phyloP scores from a whole-genome alignment of 2,113 vertebrate species.

The Hyperopisus bebe region DNA sequence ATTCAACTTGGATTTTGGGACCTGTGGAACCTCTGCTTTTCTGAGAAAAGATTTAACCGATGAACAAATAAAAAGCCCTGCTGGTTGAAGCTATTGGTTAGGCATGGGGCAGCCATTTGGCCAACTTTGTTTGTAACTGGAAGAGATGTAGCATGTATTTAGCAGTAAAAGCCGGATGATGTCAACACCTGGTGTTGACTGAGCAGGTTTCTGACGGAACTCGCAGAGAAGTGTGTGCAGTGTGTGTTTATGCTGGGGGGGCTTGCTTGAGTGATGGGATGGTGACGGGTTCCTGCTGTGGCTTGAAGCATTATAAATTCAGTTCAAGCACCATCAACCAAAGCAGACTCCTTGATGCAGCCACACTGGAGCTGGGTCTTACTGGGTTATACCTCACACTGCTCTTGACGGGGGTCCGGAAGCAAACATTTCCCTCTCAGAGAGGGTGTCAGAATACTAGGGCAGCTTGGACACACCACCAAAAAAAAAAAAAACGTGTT shows the following conservation, averaged over 20 bases:
- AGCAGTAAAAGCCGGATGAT: not conserved
- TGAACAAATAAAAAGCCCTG: not conserved
- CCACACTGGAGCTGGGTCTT: not conserved
- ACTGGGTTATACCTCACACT: conserved; percentile 15
- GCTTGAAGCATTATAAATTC: not conserved
- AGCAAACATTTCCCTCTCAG: conserved; percentile 8
- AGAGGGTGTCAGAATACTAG: conserved; percentile 9
- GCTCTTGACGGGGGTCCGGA: not conserved
- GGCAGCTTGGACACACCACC: not conserved
- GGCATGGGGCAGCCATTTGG: not conserved
- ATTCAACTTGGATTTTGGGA: not conserved
- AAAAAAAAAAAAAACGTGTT: not conserved
- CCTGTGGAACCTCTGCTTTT: not conserved
- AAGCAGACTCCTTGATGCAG: not conserved
- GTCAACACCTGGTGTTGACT: not conserved
- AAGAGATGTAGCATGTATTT: not conserved
- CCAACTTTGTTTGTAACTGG: too few relatives aligned
- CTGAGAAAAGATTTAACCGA: not conserved
- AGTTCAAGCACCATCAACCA: not conserved
- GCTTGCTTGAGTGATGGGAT: not conserved
- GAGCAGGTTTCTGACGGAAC: conserved; percentile 6
- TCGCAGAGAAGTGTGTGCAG: not conserved
- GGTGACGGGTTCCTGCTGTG: not conserved
- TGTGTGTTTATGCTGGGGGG: not conserved
- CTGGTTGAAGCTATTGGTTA: not conserved